phyloP scores from a whole-genome alignment of 2,113 vertebrate species.

The Parus major region DNA sequence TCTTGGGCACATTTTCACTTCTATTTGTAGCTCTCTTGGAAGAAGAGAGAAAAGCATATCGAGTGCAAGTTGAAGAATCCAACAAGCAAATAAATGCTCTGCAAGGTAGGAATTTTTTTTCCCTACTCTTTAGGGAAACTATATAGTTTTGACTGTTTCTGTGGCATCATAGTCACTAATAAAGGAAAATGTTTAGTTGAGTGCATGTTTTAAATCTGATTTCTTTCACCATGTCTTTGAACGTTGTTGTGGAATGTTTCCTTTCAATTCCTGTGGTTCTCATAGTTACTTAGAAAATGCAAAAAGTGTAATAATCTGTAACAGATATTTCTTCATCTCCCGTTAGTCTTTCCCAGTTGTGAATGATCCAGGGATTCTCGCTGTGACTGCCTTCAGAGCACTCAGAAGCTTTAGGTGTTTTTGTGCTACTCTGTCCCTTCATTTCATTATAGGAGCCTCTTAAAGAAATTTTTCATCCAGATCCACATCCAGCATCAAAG shows the following conservation, averaged over 20 bases:
- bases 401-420: not conserved
- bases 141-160: not conserved
- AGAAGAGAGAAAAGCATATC: constrained; percentile 90
- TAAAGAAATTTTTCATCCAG: not conserved
- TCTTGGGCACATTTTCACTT: constrained; percentile 11
- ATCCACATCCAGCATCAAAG: not conserved
- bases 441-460: not conserved
- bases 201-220: not conserved
- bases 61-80: constrained; percentile 89
- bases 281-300: not conserved
- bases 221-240: not conserved
- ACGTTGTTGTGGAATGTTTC: not conserved
- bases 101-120: constrained; percentile 82
- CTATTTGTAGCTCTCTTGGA: constrained; percentile 87
- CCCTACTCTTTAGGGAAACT: not conserved
- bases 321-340: not conserved
- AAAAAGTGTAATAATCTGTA: not conserved
- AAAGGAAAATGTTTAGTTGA: not conserved
- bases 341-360: not conserved
- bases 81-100: constrained; percentile 94
- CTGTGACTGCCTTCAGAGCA: not conserved
- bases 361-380: not conserved
- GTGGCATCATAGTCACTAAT: not conserved
- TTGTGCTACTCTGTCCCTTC: not conserved
- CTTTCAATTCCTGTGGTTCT: not conserved